Conservation (phyloP, 2,797 vertebrate genomes). For the Girardinus metallicus region DNA sequence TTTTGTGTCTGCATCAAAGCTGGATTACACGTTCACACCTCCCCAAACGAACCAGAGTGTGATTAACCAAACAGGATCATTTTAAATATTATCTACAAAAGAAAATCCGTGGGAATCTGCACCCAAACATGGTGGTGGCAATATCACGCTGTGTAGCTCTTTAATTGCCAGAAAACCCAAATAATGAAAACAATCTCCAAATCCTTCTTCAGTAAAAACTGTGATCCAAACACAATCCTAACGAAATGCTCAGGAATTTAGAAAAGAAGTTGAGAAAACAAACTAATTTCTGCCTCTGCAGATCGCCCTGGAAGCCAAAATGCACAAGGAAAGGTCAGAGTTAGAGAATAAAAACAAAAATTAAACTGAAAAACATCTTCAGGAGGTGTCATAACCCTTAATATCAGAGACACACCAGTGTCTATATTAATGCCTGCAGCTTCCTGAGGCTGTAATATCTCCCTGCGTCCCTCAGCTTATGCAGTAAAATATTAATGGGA, state of each 20-base stretch:
- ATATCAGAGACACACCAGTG: slow-evolving; percentile 40
- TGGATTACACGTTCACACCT: too few species aligned
- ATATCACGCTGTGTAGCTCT: neutral
- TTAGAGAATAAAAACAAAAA: slow-evolving; percentile 4
- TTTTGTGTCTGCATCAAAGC: too few species aligned
- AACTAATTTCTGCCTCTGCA: neutral
- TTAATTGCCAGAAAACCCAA: neutral
- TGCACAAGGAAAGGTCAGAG: neutral
- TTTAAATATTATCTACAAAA: neutral
- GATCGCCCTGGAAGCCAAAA: neutral
- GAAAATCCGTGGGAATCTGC: neutral
- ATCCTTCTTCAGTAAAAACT: neutral
- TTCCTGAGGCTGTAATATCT: slow-evolving; percentile 58
- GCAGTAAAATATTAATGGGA: slow-evolving; percentile 77
- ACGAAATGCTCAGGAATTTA: neutral
- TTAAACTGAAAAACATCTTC: slow-evolving; percentile 8
- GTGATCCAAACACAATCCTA: neutral
- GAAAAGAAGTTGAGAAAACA: too few species aligned
- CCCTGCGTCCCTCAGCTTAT: slow-evolving; percentile 64
- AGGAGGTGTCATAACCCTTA: slow-evolving; percentile 31
- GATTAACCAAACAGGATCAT: neutral
- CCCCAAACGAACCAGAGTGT: too few species aligned
- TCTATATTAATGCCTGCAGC: slow-evolving; percentile 31
- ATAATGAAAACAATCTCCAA: neutral
- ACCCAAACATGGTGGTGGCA: neutral